phyloP scores from a whole-genome alignment of 2,797 vertebrate species.

The Xenopus petersii region DNA sequence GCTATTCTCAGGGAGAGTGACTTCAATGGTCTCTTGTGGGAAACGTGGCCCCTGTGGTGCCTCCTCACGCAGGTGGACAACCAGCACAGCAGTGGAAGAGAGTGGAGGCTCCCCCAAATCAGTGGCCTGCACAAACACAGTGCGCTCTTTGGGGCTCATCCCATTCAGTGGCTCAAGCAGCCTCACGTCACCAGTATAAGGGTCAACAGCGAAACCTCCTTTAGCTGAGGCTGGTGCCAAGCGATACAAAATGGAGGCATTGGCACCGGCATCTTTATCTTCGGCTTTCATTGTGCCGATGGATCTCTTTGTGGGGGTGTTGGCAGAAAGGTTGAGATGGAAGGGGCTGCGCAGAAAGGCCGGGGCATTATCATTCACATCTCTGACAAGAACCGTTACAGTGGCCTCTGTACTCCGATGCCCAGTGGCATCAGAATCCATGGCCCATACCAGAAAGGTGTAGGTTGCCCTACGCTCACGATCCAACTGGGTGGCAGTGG shows the following conservation, averaged over 20 bases:
- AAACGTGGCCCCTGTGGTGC: constrained; percentile 83
- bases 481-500: constrained; percentile 76
- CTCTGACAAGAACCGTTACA: constrained; percentile 75
- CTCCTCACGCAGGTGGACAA: constrained; percentile 85
- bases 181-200: constrained; percentile 89
- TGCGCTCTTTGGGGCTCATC: constrained; percentile 78
- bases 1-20: constrained; percentile 86
- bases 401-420: constrained; percentile 77
- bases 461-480: constrained; percentile 81
- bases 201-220: constrained; percentile 85
- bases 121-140: constrained; percentile 88
- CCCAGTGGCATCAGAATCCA: constrained; percentile 78
- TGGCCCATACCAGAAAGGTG: constrained; percentile 78
- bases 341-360: constrained; percentile 88
- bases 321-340: constrained; percentile 73
- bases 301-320: constrained; percentile 66
- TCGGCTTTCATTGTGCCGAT: constrained; percentile 89
- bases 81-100: constrained; percentile 89
- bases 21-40: constrained; percentile 75
- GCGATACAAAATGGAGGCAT: constrained; percentile 92
- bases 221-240: constrained; percentile 67
- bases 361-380: constrained; percentile 89
- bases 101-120: constrained; percentile 89
- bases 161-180: constrained; percentile 71
- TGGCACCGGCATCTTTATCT: constrained; percentile 93